Conservation (phyloP, 2,888 invertebrate species). For the Trichopoda pennipes region DNA sequence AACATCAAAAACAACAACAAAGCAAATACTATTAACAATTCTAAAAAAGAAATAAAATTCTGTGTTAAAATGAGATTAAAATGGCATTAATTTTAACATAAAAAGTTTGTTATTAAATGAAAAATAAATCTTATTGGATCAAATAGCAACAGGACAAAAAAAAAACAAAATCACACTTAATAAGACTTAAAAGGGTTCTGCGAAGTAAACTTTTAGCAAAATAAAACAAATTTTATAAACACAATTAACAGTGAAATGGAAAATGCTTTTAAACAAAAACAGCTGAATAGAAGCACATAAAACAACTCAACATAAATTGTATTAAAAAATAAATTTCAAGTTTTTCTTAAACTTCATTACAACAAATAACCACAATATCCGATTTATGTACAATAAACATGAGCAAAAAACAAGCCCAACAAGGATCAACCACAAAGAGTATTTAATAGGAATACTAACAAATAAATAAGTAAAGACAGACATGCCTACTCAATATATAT, state of each 20-base stretch:
- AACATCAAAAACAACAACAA: too few relatives aligned
- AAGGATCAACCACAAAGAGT: constrained; percentile 15
- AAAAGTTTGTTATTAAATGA: neutral
- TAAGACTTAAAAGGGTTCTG: constrained; percentile 12
- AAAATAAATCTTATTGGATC: constrained; percentile 13
- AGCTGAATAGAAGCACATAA: neutral
- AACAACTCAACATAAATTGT: neutral
- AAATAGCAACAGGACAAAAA: neutral
- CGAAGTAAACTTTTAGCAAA: constrained; percentile 37
- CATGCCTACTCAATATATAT: neutral
- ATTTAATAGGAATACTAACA: neutral
- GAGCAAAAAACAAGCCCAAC: neutral
- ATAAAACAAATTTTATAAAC: constrained; percentile 36
- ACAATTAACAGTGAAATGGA: constrained; percentile 53
- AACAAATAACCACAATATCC: constrained; percentile 65
- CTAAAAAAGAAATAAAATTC: neutral
- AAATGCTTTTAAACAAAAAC: constrained; percentile 21
- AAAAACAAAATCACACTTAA: neutral
- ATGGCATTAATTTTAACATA: neutral
- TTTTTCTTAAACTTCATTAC: constrained; percentile 63
- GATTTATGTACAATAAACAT: constrained; percentile 33
- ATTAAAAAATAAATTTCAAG: constrained; percentile 19
- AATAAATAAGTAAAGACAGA: neutral
- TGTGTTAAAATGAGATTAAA: constrained; percentile 30
- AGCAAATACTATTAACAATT: neutral